These are phyloP conservation scores for Cossypha niveicapilla DNA, from an alignment of 2,797 vertebrate genomes.

Conservation along the genomic window DNA sequence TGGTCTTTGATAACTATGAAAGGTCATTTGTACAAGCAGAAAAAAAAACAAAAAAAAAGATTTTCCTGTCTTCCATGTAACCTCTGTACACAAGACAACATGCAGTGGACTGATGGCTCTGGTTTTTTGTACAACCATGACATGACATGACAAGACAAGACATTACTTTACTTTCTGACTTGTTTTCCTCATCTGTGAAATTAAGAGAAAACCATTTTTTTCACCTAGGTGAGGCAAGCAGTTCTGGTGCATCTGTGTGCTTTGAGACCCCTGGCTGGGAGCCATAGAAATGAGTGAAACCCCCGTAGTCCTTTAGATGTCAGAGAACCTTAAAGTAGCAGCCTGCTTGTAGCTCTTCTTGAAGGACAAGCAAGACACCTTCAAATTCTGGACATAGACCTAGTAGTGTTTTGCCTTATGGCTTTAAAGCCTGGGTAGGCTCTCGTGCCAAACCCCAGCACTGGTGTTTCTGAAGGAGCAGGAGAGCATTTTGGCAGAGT, in stretches of 20 bases:
- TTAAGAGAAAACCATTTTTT: not conserved
- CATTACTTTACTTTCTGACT: not conserved
- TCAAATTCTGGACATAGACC: not conserved
- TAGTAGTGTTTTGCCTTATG: not conserved
- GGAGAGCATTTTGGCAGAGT: not conserved
- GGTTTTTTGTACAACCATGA: not conserved
- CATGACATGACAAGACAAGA: not conserved
- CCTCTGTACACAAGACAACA: rapidly evolving
- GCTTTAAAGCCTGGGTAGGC: not conserved
- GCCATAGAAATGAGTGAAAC: not conserved
- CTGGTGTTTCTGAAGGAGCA: not conserved
- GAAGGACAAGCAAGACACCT: not conserved
- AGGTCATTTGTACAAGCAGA: not conserved
- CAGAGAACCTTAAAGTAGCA: not conserved
- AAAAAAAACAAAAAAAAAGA: not conserved
- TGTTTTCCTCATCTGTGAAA: not conserved
- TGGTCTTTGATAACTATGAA: not conserved
- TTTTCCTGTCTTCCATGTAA: not conserved
- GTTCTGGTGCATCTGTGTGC: not conserved
- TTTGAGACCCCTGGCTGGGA: not conserved
- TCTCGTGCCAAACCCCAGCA: not conserved
- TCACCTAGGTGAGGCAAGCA: not conserved
- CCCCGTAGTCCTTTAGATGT: not conserved
- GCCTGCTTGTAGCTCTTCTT: not conserved
- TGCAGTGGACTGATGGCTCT: not conserved